Evolutionary conservation across 2,797 vertebrate species (phyloP).

Genomic region (Pelobates cultripes): DNA sequence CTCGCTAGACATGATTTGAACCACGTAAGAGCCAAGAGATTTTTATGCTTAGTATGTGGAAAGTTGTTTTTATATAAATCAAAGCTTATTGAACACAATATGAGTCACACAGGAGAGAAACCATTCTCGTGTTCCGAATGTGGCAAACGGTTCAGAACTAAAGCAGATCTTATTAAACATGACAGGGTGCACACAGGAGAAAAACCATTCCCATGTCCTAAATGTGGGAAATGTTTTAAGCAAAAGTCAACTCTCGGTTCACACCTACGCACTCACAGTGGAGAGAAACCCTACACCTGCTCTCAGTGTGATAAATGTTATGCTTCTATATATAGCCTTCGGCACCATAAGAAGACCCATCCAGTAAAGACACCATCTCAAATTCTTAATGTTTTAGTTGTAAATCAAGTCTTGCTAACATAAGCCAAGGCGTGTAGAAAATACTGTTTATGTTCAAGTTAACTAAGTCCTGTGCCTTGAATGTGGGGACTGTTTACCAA

Average conservation of each 20-base stretch:
- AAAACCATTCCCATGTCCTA: slow-evolving; percentile 12
- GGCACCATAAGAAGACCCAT: too few relatives aligned
- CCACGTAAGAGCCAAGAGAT: slow-evolving; percentile 56
- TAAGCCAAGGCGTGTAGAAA: not conserved
- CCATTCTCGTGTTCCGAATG: not conserved
- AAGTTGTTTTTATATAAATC: slow-evolving; percentile 64
- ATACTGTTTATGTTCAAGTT: not conserved
- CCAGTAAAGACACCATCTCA: too few relatives aligned
- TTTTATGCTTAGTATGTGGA: slow-evolving; percentile 45
- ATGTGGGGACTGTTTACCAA: not conserved
- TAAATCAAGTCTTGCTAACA: not conserved
- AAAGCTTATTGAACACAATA: slow-evolving; percentile 61
- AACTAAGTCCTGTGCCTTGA: not conserved
- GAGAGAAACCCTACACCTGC: not conserved
- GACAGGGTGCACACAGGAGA: slow-evolving; percentile 17
- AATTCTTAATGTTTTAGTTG: not conserved
- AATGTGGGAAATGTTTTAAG: slow-evolving; percentile 25
- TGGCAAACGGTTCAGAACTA: not conserved
- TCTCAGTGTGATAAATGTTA: not conserved
- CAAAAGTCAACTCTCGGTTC: not conserved
- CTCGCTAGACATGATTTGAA: not conserved
- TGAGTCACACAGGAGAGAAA: slow-evolving; percentile 56
- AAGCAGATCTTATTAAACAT: slow-evolving; percentile 1
- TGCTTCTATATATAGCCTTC: not conserved
- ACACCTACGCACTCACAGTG: not conserved